These are phyloP conservation scores for Malacoraja senta DNA, from an alignment of 2,797 vertebrate species.

Conservation along the genomic window DNA sequence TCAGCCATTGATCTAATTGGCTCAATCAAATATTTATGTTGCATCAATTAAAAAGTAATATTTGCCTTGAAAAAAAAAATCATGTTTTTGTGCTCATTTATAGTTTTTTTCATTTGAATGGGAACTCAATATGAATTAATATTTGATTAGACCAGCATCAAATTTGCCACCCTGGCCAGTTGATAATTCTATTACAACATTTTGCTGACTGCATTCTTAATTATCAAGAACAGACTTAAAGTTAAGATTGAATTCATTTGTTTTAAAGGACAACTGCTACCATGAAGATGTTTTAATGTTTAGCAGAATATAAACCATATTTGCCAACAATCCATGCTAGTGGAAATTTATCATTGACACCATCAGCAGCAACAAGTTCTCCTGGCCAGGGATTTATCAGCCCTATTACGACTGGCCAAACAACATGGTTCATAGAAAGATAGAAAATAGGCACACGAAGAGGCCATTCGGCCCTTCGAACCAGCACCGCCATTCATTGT, in stretches of 20 bases:
- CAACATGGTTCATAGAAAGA: too few species aligned
- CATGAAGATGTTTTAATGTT: background rate
- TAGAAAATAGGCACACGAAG: too few species aligned
- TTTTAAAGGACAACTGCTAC: background rate
- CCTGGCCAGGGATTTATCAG: too few species aligned
- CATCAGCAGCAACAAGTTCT: too few species aligned
- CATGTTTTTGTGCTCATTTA: background rate
- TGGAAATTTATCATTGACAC: background rate
- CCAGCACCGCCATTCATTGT: too few species aligned
- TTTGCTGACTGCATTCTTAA: background rate
- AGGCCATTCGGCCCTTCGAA: too few species aligned
- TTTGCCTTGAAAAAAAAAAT: constrained; percentile 48
- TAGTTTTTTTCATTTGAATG: background rate
- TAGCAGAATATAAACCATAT: background rate
- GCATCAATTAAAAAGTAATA: constrained; percentile 73
- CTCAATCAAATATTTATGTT: constrained; percentile 77
- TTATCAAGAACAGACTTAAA: background rate
- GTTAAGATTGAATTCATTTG: background rate
- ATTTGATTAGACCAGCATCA: background rate
- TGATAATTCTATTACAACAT: background rate
- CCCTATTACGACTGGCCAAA: too few species aligned
- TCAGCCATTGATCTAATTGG: constrained; percentile 85
- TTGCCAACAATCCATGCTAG: background rate
- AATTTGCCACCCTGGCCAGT: background rate
- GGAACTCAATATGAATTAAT: background rate